Conservation (phyloP, 1,140 invertebrate genomes). For the Cheumatopsyche charites region DNA sequence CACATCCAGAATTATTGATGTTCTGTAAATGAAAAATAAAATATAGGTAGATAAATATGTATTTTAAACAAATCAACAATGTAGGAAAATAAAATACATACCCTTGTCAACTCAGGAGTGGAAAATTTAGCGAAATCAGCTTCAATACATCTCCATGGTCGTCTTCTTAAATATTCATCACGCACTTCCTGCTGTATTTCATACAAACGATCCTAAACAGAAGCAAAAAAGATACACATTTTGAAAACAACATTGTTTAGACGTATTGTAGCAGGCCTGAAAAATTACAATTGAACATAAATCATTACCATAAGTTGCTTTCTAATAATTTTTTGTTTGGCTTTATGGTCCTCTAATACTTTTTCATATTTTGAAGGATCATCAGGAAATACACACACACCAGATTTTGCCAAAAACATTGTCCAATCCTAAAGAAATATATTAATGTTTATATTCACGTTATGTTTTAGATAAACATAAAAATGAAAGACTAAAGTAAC, state of each 20-base stretch:
- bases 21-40: constrained; percentile 38
- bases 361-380: constrained; percentile 55
- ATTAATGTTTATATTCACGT: background rate
- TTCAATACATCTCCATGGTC: constrained; percentile 58
- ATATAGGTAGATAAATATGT: background rate
- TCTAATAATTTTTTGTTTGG: constrained; percentile 53
- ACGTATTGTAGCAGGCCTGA: background rate
- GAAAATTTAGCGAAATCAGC: constrained; percentile 57
- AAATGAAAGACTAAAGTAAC: too few species aligned
- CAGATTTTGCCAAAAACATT: constrained; percentile 57
- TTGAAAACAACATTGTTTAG: background rate
- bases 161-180: constrained; percentile 52
- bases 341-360: constrained; percentile 54
- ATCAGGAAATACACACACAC: constrained; percentile 57
- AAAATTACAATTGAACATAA: background rate
- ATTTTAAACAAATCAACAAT: background rate
- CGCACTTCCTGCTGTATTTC: constrained; percentile 53
- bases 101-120: constrained; percentile 54
- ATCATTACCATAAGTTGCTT: constrained; percentile 53
- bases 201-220: constrained; percentile 52
- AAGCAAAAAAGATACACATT: constrained; percentile 7
- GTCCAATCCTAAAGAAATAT: constrained; percentile 58
- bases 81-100: constrained; percentile 44
- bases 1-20: constrained; percentile 49
- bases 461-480: background rate